A percentile compares a stretch with the other conserved stretches of the same genome.
Evolutionary conservation across 1,140 invertebrate genomes (phyloP).

Genomic region (Uloborus diversus): DNA sequence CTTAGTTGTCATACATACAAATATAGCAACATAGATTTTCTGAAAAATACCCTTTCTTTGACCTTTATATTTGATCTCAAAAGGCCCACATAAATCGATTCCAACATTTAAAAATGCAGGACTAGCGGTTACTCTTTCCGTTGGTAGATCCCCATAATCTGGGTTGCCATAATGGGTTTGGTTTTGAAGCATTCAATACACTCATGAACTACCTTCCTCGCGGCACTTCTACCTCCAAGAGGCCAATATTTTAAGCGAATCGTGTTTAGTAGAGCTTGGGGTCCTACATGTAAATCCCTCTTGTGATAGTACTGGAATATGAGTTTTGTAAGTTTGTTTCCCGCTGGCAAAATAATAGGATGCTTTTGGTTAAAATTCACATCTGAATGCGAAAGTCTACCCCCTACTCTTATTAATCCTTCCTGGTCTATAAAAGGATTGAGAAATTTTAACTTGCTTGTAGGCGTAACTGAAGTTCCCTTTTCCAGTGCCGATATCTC

Average conservation of each 20-base stretch:
- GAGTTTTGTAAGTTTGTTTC: neutral
- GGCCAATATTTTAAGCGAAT: constrained; percentile 11
- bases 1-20: neutral
- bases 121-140: neutral
- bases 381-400: neutral
- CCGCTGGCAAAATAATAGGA: constrained; percentile 9
- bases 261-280: neutral
- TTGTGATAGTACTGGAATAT: constrained; percentile 4
- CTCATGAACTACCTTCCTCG: neutral
- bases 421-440: constrained; percentile 63
- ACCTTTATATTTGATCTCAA: neutral
- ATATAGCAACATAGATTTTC: neutral
- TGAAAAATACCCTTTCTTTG: neutral
- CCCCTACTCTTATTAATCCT: constrained; percentile 59
- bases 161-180: neutral
- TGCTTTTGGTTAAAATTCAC: neutral
- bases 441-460: constrained; percentile 24
- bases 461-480: too few species aligned
- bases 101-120: neutral
- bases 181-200: neutral
- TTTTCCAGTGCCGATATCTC: too few species aligned
- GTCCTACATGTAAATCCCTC: constrained; percentile 1
- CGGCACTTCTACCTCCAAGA: neutral
- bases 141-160: neutral
- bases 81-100: neutral